Conservation (phyloP, 2,888 invertebrate genomes). For the Pteria penguin region DNA sequence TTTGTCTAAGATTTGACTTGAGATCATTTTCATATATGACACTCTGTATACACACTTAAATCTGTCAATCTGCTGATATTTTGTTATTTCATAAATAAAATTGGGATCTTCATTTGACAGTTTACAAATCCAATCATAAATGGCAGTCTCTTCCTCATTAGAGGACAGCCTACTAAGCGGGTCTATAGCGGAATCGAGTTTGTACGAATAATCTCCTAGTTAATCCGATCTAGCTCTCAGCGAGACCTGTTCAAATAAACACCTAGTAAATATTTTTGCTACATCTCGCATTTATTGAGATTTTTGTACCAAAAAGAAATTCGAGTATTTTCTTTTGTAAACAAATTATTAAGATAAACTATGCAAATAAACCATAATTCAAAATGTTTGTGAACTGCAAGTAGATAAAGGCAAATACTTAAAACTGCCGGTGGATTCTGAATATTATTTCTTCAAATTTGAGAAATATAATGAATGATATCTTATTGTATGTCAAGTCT, state of each 20-base stretch:
- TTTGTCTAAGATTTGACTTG: slow-evolving; percentile 4
- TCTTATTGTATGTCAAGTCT: too few species aligned
- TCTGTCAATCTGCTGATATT: not conserved
- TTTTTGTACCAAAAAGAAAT: not conserved
- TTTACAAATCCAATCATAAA: not conserved
- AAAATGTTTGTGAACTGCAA: too few species aligned
- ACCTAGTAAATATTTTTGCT: not conserved
- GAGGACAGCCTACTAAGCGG: not conserved
- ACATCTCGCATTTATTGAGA: not conserved
- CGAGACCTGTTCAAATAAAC: not conserved
- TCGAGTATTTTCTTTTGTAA: not conserved
- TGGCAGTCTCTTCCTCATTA: not conserved
- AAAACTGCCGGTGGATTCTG: too few species aligned
- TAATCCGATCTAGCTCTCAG: not conserved
- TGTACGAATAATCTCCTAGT: not conserved
- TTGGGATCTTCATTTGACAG: not conserved
- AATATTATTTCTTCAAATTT: too few species aligned
- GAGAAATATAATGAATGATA: too few species aligned
- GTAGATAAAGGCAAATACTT: too few species aligned
- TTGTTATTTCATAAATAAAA: not conserved
- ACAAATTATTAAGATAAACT: not conserved
- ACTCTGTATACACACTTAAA: slow-evolving; percentile 16
- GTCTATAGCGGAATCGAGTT: not conserved
- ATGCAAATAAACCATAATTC: too few species aligned
- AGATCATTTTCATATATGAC: slow-evolving; percentile 11